Conservation (phyloP, 2,113 vertebrate genomes). For the Alectura lathami region DNA sequence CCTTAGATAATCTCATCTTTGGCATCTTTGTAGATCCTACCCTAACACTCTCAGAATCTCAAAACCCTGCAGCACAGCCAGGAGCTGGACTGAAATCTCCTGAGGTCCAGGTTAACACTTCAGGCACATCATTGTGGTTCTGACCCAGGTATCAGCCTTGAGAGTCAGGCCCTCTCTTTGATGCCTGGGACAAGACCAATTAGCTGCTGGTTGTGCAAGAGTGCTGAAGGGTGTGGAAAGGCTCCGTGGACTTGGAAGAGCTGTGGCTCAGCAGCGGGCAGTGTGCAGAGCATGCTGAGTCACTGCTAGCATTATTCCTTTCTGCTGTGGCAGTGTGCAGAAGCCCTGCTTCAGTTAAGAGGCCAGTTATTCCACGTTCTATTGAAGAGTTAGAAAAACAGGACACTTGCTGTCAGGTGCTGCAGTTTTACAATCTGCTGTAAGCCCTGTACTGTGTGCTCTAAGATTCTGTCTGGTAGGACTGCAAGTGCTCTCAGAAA, state of each 20-base stretch:
- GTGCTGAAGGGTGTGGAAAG: neutral
- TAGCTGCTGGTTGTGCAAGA: neutral
- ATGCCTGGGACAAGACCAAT: neutral
- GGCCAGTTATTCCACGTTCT: neutral
- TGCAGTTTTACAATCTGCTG: fast-evolving
- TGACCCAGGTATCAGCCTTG: neutral
- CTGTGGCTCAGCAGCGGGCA: neutral
- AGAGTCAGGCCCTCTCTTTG: neutral
- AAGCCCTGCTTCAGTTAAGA: fast-evolving
- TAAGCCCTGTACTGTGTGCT: neutral
- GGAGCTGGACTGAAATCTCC: neutral
- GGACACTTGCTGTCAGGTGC: neutral
- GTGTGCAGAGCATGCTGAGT: neutral
- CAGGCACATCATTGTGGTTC: fast-evolving
- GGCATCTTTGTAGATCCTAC: neutral
- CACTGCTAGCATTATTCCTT: neutral
- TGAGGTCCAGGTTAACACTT: fast-evolving
- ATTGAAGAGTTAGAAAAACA: neutral
- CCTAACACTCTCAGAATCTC: neutral
- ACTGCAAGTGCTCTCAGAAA: neutral
- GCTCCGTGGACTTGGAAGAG: neutral
- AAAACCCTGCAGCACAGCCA: neutral
- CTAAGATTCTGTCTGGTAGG: neutral
- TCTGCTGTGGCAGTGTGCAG: neutral
- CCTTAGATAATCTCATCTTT: neutral